These are phyloP conservation scores for Butorides virescens DNA, from an alignment of 2,113 vertebrate species.

Conservation along the genomic window DNA sequence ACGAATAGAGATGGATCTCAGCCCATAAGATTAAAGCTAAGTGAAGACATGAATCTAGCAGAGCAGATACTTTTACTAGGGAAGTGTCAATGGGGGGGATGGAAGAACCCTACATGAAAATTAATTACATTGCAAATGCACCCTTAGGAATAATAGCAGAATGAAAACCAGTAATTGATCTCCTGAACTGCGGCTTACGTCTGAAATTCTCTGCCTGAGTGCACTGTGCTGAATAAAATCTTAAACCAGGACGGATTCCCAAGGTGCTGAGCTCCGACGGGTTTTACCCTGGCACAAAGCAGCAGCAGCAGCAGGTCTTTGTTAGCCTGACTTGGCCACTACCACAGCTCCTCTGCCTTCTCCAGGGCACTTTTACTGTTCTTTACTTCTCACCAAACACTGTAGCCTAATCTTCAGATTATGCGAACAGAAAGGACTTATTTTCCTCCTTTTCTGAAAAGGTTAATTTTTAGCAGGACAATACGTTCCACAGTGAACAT, in stretches of 20 bases:
- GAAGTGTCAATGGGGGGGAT: neutral
- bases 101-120: constrained; percentile 37
- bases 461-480: neutral
- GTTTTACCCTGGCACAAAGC: neutral
- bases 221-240: neutral
- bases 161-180: constrained; percentile 35
- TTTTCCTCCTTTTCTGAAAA: neutral
- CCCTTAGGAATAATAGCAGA: constrained; percentile 15
- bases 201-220: neutral
- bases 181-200: neutral
- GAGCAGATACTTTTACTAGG: neutral
- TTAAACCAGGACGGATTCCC: constrained; percentile 34
- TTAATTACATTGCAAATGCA: constrained; percentile 46
- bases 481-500: neutral
- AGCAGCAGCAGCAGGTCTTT: neutral
- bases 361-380: neutral
- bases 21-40: constrained; percentile 1
- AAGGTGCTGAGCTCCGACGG: neutral
- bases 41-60: neutral
- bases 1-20: neutral
- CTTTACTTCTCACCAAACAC: neutral
- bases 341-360: neutral
- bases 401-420: neutral
- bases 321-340: neutral
- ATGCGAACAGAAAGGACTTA: neutral